Evolutionary conservation across 2,797 vertebrate species (phyloP), one percentile per base, ranked within the genome.

Genomic region (Argentina silus): DNA sequence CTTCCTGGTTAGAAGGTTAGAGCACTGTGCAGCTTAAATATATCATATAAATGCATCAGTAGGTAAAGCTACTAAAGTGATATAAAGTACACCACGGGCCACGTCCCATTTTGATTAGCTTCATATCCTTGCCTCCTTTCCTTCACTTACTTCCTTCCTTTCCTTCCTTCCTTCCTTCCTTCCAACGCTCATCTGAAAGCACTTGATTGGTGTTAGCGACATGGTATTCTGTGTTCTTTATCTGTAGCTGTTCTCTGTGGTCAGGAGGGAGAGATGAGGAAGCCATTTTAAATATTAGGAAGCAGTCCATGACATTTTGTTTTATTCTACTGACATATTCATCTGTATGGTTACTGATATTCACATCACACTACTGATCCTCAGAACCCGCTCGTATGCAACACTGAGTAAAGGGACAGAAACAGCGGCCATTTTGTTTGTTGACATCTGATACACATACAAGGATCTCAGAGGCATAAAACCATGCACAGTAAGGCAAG

Each of bases 401-500:
- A 65, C 42, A 47, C 63, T 48, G 4, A 2, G 17, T 47, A 11
- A 23, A 11, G 8, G n/a, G 17, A 56, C 55, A 9, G n/a, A 14
- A 23, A 47, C 45, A 12, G 27, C 19, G 21, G 64, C 6, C 45
- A 66, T 48, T 17, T 50, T 48, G 12, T 50, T 27, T 23, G 14
- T 51, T 7, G 65, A 67, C 65, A 48, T 67, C 47, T 50, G 64
- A 66, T 44, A 63, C 12, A 66, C 45, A 7, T 50, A 51, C 48
- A 7, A 17, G 44, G 21, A 67, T 23, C 3, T 15, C 0, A 23
- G 65, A 51, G 21, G 47, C 47, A 51, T 50, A 50, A 47, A 81
- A 70, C 68, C 84, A 76, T 84, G 80, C 87, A 86, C 67, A 76
- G 62, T 79, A 86, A 81, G 4, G 23, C 65, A 77, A 83, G 77